A percentile compares a stretch with the other conserved stretches of the same genome.
These are phyloP conservation scores for Heterotilapia buettikoferi DNA, from an alignment of 2,113 vertebrate genomes.

Conservation along the genomic window DNA sequence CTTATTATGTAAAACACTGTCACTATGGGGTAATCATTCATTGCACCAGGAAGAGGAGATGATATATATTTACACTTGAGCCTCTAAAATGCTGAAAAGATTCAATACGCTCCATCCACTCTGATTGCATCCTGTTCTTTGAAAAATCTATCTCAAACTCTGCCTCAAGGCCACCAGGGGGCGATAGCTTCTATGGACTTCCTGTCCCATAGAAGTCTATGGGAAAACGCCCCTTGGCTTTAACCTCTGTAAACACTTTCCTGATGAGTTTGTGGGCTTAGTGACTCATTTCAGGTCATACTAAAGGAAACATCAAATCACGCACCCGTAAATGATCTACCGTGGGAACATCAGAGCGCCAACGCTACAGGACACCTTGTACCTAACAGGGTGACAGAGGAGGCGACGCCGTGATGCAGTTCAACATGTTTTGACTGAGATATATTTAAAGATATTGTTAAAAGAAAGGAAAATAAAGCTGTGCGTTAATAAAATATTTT, in stretches of 20 bases:
- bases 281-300: not conserved
- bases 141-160: not conserved
- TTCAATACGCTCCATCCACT: not conserved
- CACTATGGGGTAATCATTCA: too few relatives aligned
- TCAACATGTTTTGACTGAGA: not conserved
- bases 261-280: not conserved
- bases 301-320: not conserved
- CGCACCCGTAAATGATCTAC: not conserved
- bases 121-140: not conserved
- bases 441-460: not conserved
- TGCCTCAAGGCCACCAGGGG: not conserved
- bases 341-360: not conserved
- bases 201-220: not conserved
- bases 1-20: too few relatives aligned
- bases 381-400: not conserved
- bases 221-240: not conserved
- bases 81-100: not conserved
- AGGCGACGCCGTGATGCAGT: not conserved
- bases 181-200: not conserved
- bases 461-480: not conserved
- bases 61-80: not conserved
- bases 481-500: not conserved
- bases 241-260: not conserved
- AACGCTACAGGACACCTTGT: not conserved
- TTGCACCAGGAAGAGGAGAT: not conserved